Evolutionary conservation across 2,888 invertebrate genomes (phyloP), one percentile per base, ranked within the genome.

Genomic region (Sinotaia quadrata): DNA sequence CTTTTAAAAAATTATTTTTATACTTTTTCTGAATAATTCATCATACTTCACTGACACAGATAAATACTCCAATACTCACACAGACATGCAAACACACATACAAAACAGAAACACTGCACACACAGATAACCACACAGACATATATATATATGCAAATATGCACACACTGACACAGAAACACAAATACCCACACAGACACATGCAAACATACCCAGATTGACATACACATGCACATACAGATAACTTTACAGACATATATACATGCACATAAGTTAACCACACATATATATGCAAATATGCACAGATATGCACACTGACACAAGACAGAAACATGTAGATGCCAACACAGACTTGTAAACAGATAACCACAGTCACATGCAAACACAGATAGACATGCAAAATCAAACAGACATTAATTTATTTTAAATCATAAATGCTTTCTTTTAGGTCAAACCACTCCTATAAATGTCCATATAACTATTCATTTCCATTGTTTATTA

Each of bases 101-200:
- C 41, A 41, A 10, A 41, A 10, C 8, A 10, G 18, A 10, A 41
- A 10, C 8, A 10, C 8, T 18, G 18, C 41, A 41, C 41, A 41
- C 41, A 41, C 41, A 41, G 10, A 41, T 10, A 41, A 15, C 18
- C 41, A 15, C 41, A 41, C 41, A 41, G 10, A 41, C 41, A 41
- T 18, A 41, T 18, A 41, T 18, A 41, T 18, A 41, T 18, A 41
- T 18, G 18, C 41, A 15, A 10, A 49, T 24, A 49, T 24, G 24
- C 51, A 49, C 51, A 49, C 51, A n/a, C 51, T 15, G n/a, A n/a
- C 21, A 49, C 51, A n/a, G n/a, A 49, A 18, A 49, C 51, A n/a
- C 51, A 24, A 18, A 24, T 24, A n/a, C 51, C 7, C 51, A 49
- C 51, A 49, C 51, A 49, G n/a, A 49, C 51, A 15, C 21, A 49